Evolutionary conservation across 2,888 invertebrate species (phyloP).

Genomic region (Amitus sp.): DNA sequence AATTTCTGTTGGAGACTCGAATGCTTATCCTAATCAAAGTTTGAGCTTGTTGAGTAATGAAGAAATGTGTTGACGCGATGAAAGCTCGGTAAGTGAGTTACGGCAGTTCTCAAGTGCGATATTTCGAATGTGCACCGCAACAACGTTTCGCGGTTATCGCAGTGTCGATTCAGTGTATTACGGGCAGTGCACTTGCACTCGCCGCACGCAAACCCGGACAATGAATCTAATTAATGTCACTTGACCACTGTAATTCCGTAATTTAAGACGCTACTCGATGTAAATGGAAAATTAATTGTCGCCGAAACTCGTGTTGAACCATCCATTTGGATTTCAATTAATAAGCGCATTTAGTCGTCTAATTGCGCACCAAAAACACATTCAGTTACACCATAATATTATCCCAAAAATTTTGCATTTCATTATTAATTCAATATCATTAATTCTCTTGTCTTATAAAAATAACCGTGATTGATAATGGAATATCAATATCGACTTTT

Average conservation of each 20-base stretch:
- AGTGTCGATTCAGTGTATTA: slow-evolving; percentile 38
- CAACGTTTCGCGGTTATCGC: slow-evolving; percentile 31
- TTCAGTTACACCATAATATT: no score
- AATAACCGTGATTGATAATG: no score
- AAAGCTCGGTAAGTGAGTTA: slow-evolving; percentile 30
- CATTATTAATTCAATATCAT: no score
- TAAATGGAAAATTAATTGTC: slow-evolving; percentile 40
- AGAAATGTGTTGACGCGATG: slow-evolving; percentile 6
- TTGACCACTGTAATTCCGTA: slow-evolving; percentile 34
- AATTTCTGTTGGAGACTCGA: no score
- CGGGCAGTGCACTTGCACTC: slow-evolving; percentile 26
- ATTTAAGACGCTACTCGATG: slow-evolving; percentile 30
- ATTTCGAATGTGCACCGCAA: slow-evolving; percentile 26
- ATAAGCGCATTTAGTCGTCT: not conserved
- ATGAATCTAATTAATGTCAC: slow-evolving; percentile 42
- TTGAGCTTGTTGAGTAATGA: slow-evolving; percentile 5
- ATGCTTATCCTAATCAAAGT: no score
- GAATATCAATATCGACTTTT: no score
- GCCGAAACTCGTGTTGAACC: slow-evolving; percentile 12
- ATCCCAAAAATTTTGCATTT: no score
- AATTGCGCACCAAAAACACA: no score
- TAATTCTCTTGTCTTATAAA: no score
- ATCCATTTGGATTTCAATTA: not conserved
- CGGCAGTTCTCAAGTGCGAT: slow-evolving; percentile 29
- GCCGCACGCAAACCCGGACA: slow-evolving; percentile 34